Evolutionary conservation across 2,113 vertebrate species (phyloP).

Genomic region (sheep (Ovis aries)): ARS-UI_Ramb_v3.0 NC_056056.1:206949501-206950000

Average conservation of each 20-base stretch:
- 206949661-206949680: not conserved
- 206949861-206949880: not conserved
- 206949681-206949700: not conserved
- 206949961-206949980: not conserved
- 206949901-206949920: not conserved
- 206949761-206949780: not conserved
- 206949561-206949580: not conserved
- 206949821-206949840: not conserved
- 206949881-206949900: not conserved
- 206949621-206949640: not conserved
- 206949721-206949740: not conserved
- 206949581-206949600: not conserved
- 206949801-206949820: not conserved
- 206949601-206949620: not conserved
- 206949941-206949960: not conserved
- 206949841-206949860: not conserved
- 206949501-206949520: fast-evolving
- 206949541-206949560: not conserved
- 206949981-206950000: not conserved
- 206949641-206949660: not conserved
- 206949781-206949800: not conserved
- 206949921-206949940: not conserved
- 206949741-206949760: not conserved
- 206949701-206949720: not conserved
- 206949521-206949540: not conserved